Percentiles rank a stretch among this genome's conserved stretches.
Conservation (phyloP, 2,113 vertebrate species). For the Phocoena phocoena region DNA sequence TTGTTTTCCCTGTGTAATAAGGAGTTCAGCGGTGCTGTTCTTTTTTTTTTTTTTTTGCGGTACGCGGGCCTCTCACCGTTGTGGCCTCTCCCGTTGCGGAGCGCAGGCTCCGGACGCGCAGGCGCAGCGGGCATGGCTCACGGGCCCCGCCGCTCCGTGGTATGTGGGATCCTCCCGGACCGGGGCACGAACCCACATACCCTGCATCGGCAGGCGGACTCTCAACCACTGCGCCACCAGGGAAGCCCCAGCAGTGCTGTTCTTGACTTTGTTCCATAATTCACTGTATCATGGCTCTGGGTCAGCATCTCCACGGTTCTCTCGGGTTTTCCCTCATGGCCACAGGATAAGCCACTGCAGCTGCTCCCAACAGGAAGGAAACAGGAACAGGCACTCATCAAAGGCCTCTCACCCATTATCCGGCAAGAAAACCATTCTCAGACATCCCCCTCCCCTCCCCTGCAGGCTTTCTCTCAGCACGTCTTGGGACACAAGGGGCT, state of each 20-base stretch:
- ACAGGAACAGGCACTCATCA: conserved; percentile 34
- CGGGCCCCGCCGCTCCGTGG: too few species aligned
- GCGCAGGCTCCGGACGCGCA: too few species aligned
- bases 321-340: background rate
- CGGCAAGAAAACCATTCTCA: conserved; percentile 9
- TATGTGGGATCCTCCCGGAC: too few species aligned
- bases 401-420: background rate
- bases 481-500: background rate
- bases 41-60: too few species aligned
- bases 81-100: too few species aligned
- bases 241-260: background rate
- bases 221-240: too few species aligned
- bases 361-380: conserved; percentile 67
- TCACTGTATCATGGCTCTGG: background rate
- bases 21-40: background rate
- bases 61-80: too few species aligned
- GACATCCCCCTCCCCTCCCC: background rate
- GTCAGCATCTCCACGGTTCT: background rate
- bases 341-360: background rate
- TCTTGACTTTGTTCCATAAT: background rate
- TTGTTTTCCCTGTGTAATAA: background rate
- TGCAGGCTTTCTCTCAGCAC: background rate
- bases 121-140: too few species aligned
- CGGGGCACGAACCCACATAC: fast-evolving
- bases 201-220: too few species aligned